Evolutionary conservation across 2,113 vertebrate genomes (phyloP), one percentile per base, ranked within the genome.

Genomic region (Carassius gibelio): DNA sequence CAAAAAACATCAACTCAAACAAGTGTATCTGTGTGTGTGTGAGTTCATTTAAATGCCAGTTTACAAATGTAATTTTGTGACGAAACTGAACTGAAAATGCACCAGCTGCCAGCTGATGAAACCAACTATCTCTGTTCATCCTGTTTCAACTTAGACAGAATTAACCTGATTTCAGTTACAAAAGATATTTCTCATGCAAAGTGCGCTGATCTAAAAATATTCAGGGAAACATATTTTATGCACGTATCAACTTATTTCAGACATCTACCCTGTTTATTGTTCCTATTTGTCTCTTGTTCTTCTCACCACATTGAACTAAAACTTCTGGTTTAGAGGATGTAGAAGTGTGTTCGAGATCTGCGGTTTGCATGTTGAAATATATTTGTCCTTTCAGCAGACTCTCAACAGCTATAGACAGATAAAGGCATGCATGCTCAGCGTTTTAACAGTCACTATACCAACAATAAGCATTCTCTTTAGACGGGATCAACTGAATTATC

Each of bases 271-370:
- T 75, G 52, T 77, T 68, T 55, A 81, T 77, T 82, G 85, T 88
- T 84, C 82, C 30, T 84, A 52, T 86, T 84, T 81, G 87, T 71
- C 50, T 78, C 45, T 30, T 45, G 52, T 84, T 72, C 50, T 75
- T 52, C 45, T 61, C n/a, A 13, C 78, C 61, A 68, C 19, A 30
- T 61, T 82, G 61, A 85, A 85, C 26, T 50, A 42, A 77, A 75
- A 89, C 75, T 42, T 82, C 42, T 57, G 52, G 57, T 38, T 80
- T 30, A 75, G 74, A 45, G 64, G 74, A 85, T 75, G 59, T 68
- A 80, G 57, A 81, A 79, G 75, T 61, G 17, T 77, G 30, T 76
- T 57, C 61, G n/a, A 14, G 8, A 61, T 5, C n/a, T 85, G 72
- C 52, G 83, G 72, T 88, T 85, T 88, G 72, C 21, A 21, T 55